phyloP scores from a whole-genome alignment of 1,140 invertebrate genomes.

The Nasonia giraulti region DNA sequence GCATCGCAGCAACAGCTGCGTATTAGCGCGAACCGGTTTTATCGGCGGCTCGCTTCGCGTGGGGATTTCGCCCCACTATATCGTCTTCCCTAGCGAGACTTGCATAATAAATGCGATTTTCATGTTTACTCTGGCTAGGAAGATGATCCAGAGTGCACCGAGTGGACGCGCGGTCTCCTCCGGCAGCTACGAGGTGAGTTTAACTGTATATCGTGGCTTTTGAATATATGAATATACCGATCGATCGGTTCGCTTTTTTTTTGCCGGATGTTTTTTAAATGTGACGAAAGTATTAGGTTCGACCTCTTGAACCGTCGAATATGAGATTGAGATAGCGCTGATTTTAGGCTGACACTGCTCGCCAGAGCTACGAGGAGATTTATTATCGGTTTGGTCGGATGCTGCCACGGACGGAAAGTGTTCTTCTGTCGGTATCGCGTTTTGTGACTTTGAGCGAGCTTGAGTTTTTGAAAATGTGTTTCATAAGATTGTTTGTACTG shows the following conservation, averaged over 20 bases:
- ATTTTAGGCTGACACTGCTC: background rate
- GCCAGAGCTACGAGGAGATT: background rate
- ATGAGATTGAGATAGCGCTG: background rate
- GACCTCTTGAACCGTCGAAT: too few relatives aligned
- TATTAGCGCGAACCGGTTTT: constrained; percentile 33
- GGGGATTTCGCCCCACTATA: background rate
- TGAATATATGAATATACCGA: background rate
- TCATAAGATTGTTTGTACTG: too few relatives aligned
- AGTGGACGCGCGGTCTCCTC: constrained; percentile 6
- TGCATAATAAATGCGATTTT: constrained; percentile 45
- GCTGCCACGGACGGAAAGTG: too few relatives aligned
- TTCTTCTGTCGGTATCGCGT: background rate
- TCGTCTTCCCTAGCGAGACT: background rate
- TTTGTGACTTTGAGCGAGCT: background rate
- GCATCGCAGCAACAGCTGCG: background rate
- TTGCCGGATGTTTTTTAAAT: background rate
- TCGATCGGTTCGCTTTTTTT: background rate
- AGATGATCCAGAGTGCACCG: constrained; percentile 52
- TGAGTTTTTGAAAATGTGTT: too few relatives aligned
- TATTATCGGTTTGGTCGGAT: too few relatives aligned
- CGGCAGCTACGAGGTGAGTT: constrained; percentile 58
- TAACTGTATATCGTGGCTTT: background rate
- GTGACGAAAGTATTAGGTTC: too few relatives aligned
- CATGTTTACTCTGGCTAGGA: constrained; percentile 54
- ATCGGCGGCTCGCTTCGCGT: constrained; percentile 10